These are phyloP conservation scores for Pangasius sanitwongsei DNA, from an alignment of 2,797 vertebrate species.

Conservation along the genomic window DNA sequence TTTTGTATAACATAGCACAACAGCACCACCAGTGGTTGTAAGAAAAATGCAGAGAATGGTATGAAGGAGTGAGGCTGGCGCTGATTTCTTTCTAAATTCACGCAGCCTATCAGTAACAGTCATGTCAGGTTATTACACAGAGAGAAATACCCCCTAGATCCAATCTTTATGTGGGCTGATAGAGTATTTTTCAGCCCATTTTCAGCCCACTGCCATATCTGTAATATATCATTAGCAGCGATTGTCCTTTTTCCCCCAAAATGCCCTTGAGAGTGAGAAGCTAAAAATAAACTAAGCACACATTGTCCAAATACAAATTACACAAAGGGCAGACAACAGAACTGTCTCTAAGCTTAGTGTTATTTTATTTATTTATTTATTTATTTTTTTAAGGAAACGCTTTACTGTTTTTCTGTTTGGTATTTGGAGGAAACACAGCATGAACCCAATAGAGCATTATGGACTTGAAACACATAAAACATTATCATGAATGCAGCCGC, in stretches of 20 bases:
- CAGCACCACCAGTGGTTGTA: conserved; percentile 7
- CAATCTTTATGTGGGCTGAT: background rate
- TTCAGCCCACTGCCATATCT: conserved; percentile 1
- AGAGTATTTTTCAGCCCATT: background rate
- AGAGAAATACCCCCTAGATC: background rate
- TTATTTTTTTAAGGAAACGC: background rate
- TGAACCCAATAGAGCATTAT: background rate
- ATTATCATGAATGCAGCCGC: background rate
- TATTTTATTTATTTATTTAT: background rate
- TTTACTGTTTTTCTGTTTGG: background rate
- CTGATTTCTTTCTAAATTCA: background rate
- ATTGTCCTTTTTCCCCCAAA: background rate
- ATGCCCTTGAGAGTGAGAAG: background rate
- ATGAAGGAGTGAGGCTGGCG: too few relatives aligned
- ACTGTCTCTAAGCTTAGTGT: background rate
- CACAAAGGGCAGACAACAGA: background rate
- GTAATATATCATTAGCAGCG: background rate
- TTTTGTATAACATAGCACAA: background rate
- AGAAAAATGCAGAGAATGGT: background rate
- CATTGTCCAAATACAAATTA: background rate
- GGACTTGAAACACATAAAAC: background rate
- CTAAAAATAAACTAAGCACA: background rate
- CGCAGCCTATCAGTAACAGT: background rate
- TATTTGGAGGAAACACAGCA: background rate
- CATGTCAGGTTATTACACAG: background rate